A percentile compares a stretch with the other conserved stretches of the same genome.
phyloP scores from a whole-genome alignment of 2,888 invertebrate genomes.

The Drosophila pegasa region DNA sequence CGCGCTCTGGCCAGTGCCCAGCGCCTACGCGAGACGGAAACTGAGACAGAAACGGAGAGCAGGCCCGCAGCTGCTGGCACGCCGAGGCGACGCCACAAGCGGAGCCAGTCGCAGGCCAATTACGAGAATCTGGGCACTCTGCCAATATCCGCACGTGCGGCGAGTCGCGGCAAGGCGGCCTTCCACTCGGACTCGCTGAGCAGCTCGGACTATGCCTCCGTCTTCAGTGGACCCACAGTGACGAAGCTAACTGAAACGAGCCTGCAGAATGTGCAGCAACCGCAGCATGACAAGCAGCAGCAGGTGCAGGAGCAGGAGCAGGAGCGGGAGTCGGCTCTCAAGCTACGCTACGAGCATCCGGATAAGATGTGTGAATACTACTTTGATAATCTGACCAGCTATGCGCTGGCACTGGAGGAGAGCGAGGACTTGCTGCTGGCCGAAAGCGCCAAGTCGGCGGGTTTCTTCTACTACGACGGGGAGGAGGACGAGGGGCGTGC shows the following conservation, averaged over 20 bases:
- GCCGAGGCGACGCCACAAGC: conserved; percentile 69
- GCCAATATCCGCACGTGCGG: conserved; percentile 54
- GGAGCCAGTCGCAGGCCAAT: conserved; percentile 80
- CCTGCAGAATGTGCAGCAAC: background rate
- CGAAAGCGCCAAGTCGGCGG: conserved; percentile 68
- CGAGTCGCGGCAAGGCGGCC: conserved; percentile 28
- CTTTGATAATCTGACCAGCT: conserved; percentile 77
- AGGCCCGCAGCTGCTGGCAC: conserved; percentile 2
- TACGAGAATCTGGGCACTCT: conserved; percentile 79
- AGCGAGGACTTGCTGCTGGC: conserved; percentile 71
- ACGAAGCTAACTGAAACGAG: background rate
- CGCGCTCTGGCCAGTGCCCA: conserved; percentile 47
- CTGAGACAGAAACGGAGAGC: conserved; percentile 17
- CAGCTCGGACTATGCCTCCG: conserved; percentile 85
- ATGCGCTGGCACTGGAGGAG: conserved; percentile 60
- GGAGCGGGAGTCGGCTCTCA: conserved; percentile 35
- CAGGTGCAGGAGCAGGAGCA: background rate
- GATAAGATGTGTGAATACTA: conserved; percentile 82
- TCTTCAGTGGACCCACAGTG: conserved; percentile 81
- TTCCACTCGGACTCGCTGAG: conserved; percentile 83
- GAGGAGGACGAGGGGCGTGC: conserved; percentile 29
- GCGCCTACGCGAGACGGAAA: conserved; percentile 19
- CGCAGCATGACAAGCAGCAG: background rate
- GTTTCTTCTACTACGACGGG: conserved; percentile 55
- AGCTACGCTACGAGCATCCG: conserved; percentile 82